Evolutionary conservation across 2,797 vertebrate genomes (phyloP), one percentile per base, ranked within the genome.

Genomic region (Halcyon badia): DNA sequence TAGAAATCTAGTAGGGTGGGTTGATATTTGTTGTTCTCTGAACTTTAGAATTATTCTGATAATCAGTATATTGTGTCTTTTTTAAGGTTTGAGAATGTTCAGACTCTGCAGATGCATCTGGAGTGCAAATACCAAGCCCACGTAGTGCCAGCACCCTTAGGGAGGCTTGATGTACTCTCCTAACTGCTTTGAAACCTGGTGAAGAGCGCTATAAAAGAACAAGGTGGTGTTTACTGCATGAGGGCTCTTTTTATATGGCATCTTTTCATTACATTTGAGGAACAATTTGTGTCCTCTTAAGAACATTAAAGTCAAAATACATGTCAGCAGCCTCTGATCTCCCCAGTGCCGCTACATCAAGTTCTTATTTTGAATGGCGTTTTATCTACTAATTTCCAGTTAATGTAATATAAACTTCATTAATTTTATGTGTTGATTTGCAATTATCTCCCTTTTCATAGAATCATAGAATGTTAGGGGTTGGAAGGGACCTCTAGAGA

Each of bases 21-120:
- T 31, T 46, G 81, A 25, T 82, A 44, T 93, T 94, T 84, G 83
- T 16, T 87, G 57, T 92, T 91, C 72, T 88, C 87, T 85, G 82
- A 90, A 89, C 60, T 83, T 72, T 22, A 54, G 71, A 77, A 65
- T 92, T 60, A 61, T 17, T 71, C 75, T 65, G 69, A 69, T 90
- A 62, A 94, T 86, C 57, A 69, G 49, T 58, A 15, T 68, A 51
- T 5, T 44, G 57, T 71, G 33, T 64, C 26, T 48, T n/a, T 84
- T 90, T 87, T 64, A 69, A 87, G 68, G 65, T n/a, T 42, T 33
- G 37, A 65, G 61, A 20, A 62, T 54, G 83, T 57, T 94, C 75
- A 89, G 31, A 5, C 21, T 69, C 61, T 65, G 73, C 69, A 83
- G 76, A 51, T 65, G 69, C 46, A 66, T 31, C 84, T 90, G 92